Evolutionary conservation across 2,888 invertebrate species (phyloP).

Genomic region (Acronicta psi): DNA sequence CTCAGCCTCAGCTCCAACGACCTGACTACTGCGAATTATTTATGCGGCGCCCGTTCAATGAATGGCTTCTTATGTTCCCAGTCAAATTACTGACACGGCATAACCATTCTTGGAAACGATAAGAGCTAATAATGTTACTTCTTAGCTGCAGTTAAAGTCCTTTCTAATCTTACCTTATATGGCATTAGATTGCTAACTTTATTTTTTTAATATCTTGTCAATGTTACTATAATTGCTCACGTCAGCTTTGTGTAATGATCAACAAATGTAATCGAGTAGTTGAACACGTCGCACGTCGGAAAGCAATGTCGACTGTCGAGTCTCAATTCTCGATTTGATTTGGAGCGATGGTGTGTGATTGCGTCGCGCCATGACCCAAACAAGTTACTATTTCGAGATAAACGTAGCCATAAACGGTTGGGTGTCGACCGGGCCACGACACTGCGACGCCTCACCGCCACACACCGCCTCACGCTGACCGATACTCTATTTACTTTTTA

Average conservation of each 20-base stretch:
- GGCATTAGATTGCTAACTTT: slow-evolving; percentile 53
- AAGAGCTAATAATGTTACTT: slow-evolving; percentile 53
- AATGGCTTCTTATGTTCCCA: slow-evolving; percentile 66
- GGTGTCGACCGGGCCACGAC: slow-evolving; percentile 69
- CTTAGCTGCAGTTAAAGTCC: slow-evolving; percentile 52
- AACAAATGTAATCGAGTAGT: slow-evolving; percentile 42
- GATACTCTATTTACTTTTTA: slow-evolving; percentile 72
- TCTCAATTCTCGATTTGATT: slow-evolving; percentile 77
- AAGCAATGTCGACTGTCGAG: slow-evolving; percentile 47
- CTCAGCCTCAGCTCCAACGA: slow-evolving; percentile 37
- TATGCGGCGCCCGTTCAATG: slow-evolving; percentile 72
- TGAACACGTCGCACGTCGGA: slow-evolving; percentile 39
- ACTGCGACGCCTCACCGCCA: slow-evolving; percentile 61
- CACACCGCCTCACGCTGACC: slow-evolving; percentile 45
- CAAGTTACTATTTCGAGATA: slow-evolving; percentile 88
- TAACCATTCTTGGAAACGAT: slow-evolving; percentile 62
- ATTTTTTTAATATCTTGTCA: slow-evolving; percentile 57
- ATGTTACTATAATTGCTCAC: slow-evolving; percentile 54
- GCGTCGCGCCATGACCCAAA: slow-evolving; percentile 83
- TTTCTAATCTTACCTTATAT: slow-evolving; percentile 61
- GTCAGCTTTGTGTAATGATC: slow-evolving; percentile 42
- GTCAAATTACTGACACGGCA: slow-evolving; percentile 61
- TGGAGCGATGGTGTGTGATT: slow-evolving; percentile 82
- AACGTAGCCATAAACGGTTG: slow-evolving; percentile 84
- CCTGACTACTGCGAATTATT: slow-evolving; percentile 72